Evolutionary conservation across 2,797 vertebrate species (phyloP), one percentile per base, ranked within the genome.

Genomic region (Hemibagrus guttatus): DNA sequence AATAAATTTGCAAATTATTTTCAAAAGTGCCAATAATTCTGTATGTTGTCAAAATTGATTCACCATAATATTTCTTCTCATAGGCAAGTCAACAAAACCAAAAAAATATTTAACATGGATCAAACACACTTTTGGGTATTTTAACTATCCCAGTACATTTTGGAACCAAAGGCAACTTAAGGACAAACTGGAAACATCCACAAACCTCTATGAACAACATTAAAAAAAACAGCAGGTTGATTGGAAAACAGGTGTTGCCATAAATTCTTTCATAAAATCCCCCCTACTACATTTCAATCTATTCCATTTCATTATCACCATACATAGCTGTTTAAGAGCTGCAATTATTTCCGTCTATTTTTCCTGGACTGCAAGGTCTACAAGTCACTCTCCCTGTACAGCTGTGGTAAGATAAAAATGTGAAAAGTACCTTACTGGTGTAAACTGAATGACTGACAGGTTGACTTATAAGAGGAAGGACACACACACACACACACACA

Each of bases 161-260:
- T 31, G 49, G 74, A 78, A 56, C 1, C 2, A 19, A 78, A 42
- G 17, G 28, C 52, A 79, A 58, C 54, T 35, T 4, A 9, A 39
- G 19, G 54, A 54, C 42, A 54, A 31, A 26, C 14, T 64, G 23
- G 59, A 64, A 54, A 83, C 13, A 83, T 0, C 17, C 39, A 83
- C 6, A 4, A 68, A 46, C 49, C 35, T 63, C n/a, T 75, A 80
- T 87, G 72, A 86, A 85, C 76, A 72, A 14, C 74, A 84, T 84
- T 83, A 84, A 19, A 79, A 16, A 39, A 39, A 39, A 39, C 86
- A 63, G 71, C 56, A 84, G 16, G 19, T 81, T 84, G 86, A 90
- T 86, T 46, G 83, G 87, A 90, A 94, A 91, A 88, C 91, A 94
- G 92, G 91, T 92, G 91, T 89, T 91, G 88, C 90, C 84, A 42